A percentile compares a stretch with the other conserved stretches of the same genome.
phyloP scores from a whole-genome alignment of 2,113 vertebrate species.

The Felis chaus region DNA sequence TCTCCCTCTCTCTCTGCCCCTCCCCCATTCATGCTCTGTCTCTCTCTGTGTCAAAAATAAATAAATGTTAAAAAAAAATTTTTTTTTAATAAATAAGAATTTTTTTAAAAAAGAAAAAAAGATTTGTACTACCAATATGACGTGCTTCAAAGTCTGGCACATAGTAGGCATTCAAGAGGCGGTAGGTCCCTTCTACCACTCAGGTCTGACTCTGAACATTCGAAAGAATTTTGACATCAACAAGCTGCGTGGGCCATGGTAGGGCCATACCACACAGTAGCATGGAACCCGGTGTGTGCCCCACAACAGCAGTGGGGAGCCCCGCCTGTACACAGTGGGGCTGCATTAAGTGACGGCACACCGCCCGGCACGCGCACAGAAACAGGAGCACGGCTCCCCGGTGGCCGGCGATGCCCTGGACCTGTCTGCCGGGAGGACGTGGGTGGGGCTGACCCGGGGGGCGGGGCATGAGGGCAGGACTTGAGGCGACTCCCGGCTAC shows the following conservation, averaged over 20 bases:
- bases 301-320: no score
- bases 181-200: no score
- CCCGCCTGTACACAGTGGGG: not conserved
- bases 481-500: conserved; percentile 57
- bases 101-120: no score
- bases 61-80: no score
- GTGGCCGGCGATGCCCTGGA: not conserved
- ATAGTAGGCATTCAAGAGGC: no score
- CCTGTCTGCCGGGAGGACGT: not conserved
- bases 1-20: no score
- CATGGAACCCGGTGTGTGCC: not conserved
- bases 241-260: not conserved
- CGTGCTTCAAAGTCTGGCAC: no score
- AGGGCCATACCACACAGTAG: not conserved
- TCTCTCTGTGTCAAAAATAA: no score
- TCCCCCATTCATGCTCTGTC: no score
- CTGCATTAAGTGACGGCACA: not conserved
- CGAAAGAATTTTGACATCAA: not conserved
- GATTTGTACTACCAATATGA: no score
- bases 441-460: not conserved
- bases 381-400: not conserved
- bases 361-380: not conserved
- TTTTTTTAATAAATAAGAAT: no score
- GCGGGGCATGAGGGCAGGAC: not conserved
- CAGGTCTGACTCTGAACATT: no score